These are phyloP conservation scores for Drosophila imparisetae DNA, from an alignment of 2,888 invertebrate genomes.

Conservation along the genomic window DNA sequence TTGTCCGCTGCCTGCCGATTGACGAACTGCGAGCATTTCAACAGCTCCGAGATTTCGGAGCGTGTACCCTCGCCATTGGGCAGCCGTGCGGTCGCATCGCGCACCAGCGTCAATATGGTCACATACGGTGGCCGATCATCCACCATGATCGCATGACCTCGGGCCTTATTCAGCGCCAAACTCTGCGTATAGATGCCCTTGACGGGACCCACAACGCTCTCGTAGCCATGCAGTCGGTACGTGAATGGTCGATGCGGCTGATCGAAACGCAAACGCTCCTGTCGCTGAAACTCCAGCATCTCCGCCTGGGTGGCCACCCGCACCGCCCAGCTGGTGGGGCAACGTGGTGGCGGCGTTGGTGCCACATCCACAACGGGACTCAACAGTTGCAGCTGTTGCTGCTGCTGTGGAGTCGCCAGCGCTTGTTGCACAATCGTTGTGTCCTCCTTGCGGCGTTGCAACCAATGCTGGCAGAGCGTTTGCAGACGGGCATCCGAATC, in stretches of 20 bases:
- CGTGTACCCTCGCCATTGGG: conserved; percentile 97
- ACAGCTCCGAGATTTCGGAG: conserved; percentile 94
- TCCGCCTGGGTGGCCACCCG: conserved; percentile 91
- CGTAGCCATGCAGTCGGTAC: conserved; percentile 94
- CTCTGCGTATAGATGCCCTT: conserved; percentile 91
- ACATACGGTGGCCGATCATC: conserved; percentile 95
- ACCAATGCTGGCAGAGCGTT: conserved; percentile 92
- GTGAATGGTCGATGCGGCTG: conserved; percentile 96
- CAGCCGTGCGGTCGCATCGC: conserved; percentile 96
- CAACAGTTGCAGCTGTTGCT: conserved; percentile 22
- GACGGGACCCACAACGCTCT: conserved; percentile 92
- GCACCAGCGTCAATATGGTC: conserved; percentile 94
- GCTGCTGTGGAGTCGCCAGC: conserved; percentile 17
- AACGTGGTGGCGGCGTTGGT: conserved; percentile 87
- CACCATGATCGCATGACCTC: conserved; percentile 93
- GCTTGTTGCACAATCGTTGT: conserved; percentile 8
- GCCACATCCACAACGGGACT: conserved; percentile 55
- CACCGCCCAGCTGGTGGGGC: conserved; percentile 93
- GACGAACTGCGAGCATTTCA: conserved; percentile 90
- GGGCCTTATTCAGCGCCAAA: conserved; percentile 87
- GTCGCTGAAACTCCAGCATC: conserved; percentile 90
- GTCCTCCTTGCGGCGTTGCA: conserved; percentile 86
- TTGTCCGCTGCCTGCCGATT: conserved; percentile 85
- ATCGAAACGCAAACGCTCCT: conserved; percentile 93
- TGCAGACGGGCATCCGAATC: conserved; percentile 93